Base-by-base conservation (phyloP, 2,113 vertebrate species). In the Heteronetta atricapilla region DNA sequence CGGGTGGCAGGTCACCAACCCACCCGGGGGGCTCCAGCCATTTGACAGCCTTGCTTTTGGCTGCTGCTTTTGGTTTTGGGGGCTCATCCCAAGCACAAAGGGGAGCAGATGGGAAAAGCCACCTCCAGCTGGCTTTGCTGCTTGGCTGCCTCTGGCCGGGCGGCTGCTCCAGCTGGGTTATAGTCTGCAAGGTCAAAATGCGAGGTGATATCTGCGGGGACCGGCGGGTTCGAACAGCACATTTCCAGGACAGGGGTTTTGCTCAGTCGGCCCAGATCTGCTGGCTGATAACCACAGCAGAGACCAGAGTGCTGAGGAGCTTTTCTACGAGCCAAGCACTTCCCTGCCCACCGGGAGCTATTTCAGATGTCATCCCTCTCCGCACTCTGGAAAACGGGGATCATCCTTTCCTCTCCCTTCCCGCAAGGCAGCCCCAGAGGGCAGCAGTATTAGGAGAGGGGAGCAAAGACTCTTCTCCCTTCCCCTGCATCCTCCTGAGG, bases 111-210 rank as follows among this genome's bases (percentile, higher is more conserved):
- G 76, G 42, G 60, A 50, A 75, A 86, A 86, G 31, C 36, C 55
- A 50, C 11, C 40, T 26, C 36, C 59, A 50, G 77, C 53, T 2
- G 60, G 55, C 28, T 83, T 86, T 69, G 62, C 48, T 89, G 48
- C 48, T 70, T 83, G 75, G 10, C 70, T 93, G 75, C 68, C 78
- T 66, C 85, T 89, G 63, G 29, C 91, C 88, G 85, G 75, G 33
- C 72, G 93, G 67, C 56, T 86, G 48, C 38, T 81, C 31, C 63
- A 77, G 82, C 79, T 83, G 70, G 90, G 26, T 76, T 68, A 82
- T 1, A 31, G 53, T 26, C 53, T 79, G 26, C 34, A 66, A 78
- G 33, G 55, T 55, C 66, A 85, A 44, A 89, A 83, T 25, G 75
- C 29, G 23, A 29, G 25, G 20, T 58, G 69, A 46, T n/a, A 21